A percentile compares a stretch with the other conserved stretches of the same genome.
phyloP scores from a whole-genome alignment of 2,888 invertebrate genomes.

The Phaedon cochleariae region DNA sequence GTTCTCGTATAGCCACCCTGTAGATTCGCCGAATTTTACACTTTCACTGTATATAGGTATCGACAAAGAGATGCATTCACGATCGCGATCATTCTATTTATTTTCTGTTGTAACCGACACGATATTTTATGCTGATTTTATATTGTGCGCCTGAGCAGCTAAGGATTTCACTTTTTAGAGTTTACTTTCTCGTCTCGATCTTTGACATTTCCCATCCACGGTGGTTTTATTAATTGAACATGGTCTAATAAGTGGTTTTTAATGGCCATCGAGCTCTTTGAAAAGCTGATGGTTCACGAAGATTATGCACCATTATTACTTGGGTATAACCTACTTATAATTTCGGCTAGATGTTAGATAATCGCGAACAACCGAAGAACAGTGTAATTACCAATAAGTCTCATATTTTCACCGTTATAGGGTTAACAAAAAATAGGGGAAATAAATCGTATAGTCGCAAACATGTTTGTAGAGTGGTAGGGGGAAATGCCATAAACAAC shows the following conservation, averaged over 20 bases:
- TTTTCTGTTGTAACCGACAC: too few relatives aligned
- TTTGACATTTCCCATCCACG: constrained; percentile 6
- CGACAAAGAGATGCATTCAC: background rate
- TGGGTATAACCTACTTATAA: background rate
- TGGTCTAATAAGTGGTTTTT: background rate
- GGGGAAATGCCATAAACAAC: too few relatives aligned
- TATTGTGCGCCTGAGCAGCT: background rate
- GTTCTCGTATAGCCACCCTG: too few relatives aligned
- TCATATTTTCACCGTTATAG: too few relatives aligned
- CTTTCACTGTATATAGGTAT: background rate
- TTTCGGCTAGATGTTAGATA: background rate
- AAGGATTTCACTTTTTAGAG: constrained; percentile 12
- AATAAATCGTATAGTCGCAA: too few relatives aligned
- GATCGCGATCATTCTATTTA: background rate
- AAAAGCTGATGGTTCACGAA: constrained; percentile 1
- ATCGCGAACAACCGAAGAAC: background rate
- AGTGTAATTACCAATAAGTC: too few relatives aligned
- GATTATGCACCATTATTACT: background rate
- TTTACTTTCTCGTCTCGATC: constrained; percentile 13
- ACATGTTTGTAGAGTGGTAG: too few relatives aligned
- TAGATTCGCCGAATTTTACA: background rate
- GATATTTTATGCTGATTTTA: too few relatives aligned
- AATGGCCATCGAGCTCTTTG: background rate
- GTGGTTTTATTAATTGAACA: constrained; percentile 7
- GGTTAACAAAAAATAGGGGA: too few relatives aligned